Evolutionary conservation across 2,797 vertebrate genomes (phyloP), one percentile per base, ranked within the genome.

Genomic region (Simalia tracyae): DNA sequence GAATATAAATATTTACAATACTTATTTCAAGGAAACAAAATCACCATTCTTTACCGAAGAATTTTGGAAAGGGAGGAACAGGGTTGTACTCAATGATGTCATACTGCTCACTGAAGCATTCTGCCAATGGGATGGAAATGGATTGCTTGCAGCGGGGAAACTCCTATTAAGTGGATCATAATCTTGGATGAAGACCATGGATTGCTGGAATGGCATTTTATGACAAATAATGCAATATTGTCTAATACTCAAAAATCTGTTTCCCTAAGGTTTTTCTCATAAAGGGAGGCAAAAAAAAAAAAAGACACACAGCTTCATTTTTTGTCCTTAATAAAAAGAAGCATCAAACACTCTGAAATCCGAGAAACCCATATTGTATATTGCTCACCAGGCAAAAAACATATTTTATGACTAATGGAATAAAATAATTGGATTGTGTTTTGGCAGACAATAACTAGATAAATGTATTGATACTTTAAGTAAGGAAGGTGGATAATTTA

Each of bases 221-320:
- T 81, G 17, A 81, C 36, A 46, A 24, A 46, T 46, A 4, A 54
- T 81, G 24, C 19, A 46, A 46, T 86, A 24, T 86, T 76, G 24
- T 76, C 28, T 59, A 63, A 54, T 54, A 87, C 24, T 31, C 81
- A 36, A 31, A 50, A 46, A 28, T 31, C 57, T 84, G 8, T 59
- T 86, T 90, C 91, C 57, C 90, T 89, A 5, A 8, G 56, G 68
- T 64, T 24, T 94, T 92, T 90, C 76, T 24, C n/a, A 59, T 19
- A 90, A 36, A 24, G 2, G 84, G 93, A 64, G 10, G 31, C 46
- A 86, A 66, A 28, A 50, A 24, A 2, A 84, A 24, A 24, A 72
- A 22, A 42, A 11, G 54, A 19, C 36, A 9, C 36, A 46, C 50
- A 1, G 2, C 26, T 26, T 1, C 17, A 28, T 92, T 91, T 90